Evolutionary conservation across 1,140 invertebrate genomes (phyloP).

Genomic region (Halesus radiatus): DNA sequence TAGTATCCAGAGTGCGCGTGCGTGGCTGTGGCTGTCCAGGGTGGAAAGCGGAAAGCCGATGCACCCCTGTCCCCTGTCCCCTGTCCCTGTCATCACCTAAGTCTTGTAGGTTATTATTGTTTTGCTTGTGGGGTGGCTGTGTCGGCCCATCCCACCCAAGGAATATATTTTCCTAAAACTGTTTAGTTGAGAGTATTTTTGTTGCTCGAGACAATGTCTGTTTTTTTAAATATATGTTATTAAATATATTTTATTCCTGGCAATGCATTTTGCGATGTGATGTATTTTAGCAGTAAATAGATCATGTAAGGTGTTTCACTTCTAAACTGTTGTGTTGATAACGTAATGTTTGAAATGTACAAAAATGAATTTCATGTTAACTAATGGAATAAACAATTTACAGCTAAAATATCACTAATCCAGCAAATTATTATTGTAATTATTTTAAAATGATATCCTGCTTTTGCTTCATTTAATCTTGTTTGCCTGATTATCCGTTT

Average conservation of each 20-base stretch:
- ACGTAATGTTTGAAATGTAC: slow-evolving; percentile 63
- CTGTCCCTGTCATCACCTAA: not conserved
- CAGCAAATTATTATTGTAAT: slow-evolving; percentile 68
- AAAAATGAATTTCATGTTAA: slow-evolving; percentile 56
- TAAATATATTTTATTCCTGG: slow-evolving; percentile 84
- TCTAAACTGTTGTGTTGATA: slow-evolving; percentile 66
- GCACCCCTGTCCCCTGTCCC: slow-evolving; percentile 38
- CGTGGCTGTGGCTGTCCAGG: no score
- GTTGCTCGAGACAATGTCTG: slow-evolving; percentile 67
- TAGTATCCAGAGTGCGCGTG: no score
- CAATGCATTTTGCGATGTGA: slow-evolving; percentile 85
- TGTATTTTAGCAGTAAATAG: slow-evolving; percentile 83
- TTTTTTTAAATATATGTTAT: slow-evolving; percentile 80
- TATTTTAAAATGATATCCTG: slow-evolving; percentile 71
- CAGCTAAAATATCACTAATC: slow-evolving; percentile 72
- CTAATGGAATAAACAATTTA: slow-evolving; percentile 69
- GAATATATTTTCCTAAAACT: slow-evolving; percentile 54
- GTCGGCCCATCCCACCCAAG: slow-evolving; percentile 59
- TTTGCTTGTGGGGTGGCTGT: slow-evolving; percentile 42
- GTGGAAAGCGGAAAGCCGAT: no score
- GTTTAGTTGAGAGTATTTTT: slow-evolving; percentile 52
- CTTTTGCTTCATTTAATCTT: slow-evolving; percentile 67
- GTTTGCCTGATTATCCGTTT: slow-evolving; percentile 43
- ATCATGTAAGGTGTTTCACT: slow-evolving; percentile 72
- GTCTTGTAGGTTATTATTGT: slow-evolving; percentile 55